phyloP scores from a whole-genome alignment of 2,888 invertebrate genomes.

The Pterostichus madidus region DNA sequence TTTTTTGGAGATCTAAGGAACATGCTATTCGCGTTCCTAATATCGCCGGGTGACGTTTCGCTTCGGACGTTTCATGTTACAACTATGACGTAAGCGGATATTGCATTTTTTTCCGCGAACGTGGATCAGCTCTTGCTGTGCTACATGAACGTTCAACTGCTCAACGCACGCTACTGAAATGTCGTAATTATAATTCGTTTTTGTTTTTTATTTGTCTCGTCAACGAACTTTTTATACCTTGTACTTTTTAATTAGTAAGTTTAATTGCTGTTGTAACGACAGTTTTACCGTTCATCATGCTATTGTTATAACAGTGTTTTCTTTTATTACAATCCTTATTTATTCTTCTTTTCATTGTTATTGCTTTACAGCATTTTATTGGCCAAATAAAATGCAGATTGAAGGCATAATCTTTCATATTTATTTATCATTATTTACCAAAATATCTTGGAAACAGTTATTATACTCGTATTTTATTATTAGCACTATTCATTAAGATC shows the following conservation, averaged over 20 bases:
- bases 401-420: not conserved
- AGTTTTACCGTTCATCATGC: constrained; percentile 26
- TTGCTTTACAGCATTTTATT: constrained; percentile 11
- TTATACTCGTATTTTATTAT: no score
- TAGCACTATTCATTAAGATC: no score
- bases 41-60: constrained; percentile 58
- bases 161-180: constrained; percentile 51
- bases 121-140: constrained; percentile 6
- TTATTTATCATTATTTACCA: constrained; percentile 3
- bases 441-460: not conserved
- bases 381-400: not conserved
- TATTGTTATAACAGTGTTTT: constrained; percentile 45
- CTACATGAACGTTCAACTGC: constrained; percentile 13
- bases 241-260: constrained; percentile 60
- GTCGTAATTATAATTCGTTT: constrained; percentile 56
- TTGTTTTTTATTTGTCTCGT: constrained; percentile 39
- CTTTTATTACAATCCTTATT: constrained; percentile 17
- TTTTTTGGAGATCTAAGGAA: constrained; percentile 61
- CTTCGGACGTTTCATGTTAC: constrained; percentile 55
- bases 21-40: constrained; percentile 66
- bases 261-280: constrained; percentile 49
- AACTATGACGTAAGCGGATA: constrained; percentile 63
- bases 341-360: constrained; percentile 26
- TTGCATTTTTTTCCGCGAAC: constrained; percentile 55
- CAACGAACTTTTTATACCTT: constrained; percentile 43